Evolutionary conservation across 2,113 vertebrate genomes (phyloP).

Genomic region (Neolamprologus fasciatus): DNA sequence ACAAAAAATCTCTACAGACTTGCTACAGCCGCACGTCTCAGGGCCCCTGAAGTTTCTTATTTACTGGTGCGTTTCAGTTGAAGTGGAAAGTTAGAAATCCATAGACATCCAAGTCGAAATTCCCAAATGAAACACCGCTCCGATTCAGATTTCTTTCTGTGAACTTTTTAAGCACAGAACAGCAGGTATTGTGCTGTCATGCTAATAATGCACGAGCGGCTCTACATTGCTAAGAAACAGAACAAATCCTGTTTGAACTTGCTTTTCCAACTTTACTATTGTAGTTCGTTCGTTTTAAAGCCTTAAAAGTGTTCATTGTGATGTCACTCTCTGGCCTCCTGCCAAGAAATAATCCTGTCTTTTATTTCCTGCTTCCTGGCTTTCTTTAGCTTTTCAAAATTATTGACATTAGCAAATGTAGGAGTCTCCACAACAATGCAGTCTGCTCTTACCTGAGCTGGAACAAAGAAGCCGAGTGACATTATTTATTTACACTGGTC

Average conservation of each 20-base stretch:
- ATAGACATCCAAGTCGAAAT: rapidly evolving
- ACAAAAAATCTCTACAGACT: not conserved
- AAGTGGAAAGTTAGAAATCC: not conserved
- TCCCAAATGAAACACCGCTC: not conserved
- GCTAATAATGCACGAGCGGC: rapidly evolving
- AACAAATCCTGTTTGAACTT: not conserved
- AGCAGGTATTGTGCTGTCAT: rapidly evolving
- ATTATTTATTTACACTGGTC: constrained; percentile 11
- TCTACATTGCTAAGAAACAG: not conserved
- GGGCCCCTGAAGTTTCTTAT: not conserved
- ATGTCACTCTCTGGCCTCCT: not conserved
- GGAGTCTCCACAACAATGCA: not conserved
- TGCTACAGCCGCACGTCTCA: not conserved
- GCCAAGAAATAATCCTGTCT: not conserved
- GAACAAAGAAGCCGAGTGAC: not conserved
- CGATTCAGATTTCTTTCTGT: not conserved
- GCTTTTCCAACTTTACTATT: not conserved
- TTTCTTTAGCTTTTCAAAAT: not conserved
- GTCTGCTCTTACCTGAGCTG: not conserved
- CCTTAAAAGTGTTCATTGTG: not conserved
- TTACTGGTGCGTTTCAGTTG: not conserved
- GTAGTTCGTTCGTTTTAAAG: not conserved
- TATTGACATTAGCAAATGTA: not conserved
- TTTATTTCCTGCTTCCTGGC: not conserved
- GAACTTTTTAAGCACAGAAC: not conserved